These are phyloP conservation scores for Platerodrilus igneus DNA, from an alignment of 2,888 invertebrate species.

Conservation along the genomic window DNA sequence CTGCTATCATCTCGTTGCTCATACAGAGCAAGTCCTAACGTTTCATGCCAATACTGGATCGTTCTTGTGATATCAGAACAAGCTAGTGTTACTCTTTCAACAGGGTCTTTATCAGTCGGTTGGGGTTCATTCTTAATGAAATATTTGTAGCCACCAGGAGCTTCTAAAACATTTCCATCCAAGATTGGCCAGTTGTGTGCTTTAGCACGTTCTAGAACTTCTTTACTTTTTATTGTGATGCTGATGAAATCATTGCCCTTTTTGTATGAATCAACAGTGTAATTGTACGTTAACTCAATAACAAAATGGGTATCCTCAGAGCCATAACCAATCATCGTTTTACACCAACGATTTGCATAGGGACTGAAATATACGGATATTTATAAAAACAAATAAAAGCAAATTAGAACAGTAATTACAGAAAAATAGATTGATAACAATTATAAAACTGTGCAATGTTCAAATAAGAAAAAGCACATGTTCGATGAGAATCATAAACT, in stretches of 20 bases:
- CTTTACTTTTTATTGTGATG: conserved; percentile 76
- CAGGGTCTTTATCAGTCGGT: conserved; percentile 67
- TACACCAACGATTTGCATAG: conserved; percentile 97
- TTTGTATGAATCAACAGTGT: conserved; percentile 83
- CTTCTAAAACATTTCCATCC: conserved; percentile 62
- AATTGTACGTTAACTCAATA: conserved; percentile 95
- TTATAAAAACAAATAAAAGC: no score
- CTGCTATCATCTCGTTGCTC: conserved; percentile 59
- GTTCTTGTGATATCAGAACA: conserved; percentile 73
- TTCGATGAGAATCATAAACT: no score
- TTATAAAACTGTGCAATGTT: conserved; percentile 2
- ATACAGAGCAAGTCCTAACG: conserved; percentile 69
- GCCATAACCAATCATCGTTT: conserved; percentile 98
- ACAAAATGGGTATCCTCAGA: conserved; percentile 93
- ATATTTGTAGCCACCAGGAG: conserved; percentile 92
- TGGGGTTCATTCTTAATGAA: conserved; percentile 70
- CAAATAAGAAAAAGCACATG: background rate
- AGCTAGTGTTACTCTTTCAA: conserved; percentile 73
- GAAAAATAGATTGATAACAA: background rate
- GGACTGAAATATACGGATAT: conserved; percentile 61
- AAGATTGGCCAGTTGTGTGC: conserved; percentile 67
- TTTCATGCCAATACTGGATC: conserved; percentile 77
- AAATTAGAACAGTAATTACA: conserved; percentile 5
- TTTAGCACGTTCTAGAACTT: conserved; percentile 69
- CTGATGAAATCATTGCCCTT: conserved; percentile 89